These are phyloP conservation scores for Tadarida brasiliensis DNA, from an alignment of 2,797 vertebrate species.

Conservation along the genomic window DNA sequence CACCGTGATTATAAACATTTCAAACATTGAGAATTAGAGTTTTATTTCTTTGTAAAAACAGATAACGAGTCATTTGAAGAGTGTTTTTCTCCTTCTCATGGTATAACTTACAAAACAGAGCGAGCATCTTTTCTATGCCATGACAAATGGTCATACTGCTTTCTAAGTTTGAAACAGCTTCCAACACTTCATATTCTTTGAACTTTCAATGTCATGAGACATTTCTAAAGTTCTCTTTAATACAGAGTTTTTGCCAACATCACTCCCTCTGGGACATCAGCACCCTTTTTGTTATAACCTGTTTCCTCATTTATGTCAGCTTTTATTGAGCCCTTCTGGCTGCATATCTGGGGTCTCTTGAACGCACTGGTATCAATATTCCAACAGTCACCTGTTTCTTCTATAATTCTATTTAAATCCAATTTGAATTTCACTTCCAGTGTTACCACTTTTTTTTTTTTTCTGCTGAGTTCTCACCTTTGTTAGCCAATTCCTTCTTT, in stretches of 20 bases:
- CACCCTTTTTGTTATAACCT: background rate
- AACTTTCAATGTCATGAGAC: background rate
- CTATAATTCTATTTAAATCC: background rate
- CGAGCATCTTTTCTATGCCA: background rate
- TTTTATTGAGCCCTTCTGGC: background rate
- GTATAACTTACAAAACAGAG: background rate
- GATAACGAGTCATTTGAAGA: background rate
- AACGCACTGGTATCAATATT: background rate
- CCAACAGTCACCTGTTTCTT: background rate
- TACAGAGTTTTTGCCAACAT: background rate
- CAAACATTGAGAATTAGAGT: background rate
- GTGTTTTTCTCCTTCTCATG: background rate
- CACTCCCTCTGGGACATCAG: background rate
- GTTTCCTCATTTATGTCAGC: background rate
- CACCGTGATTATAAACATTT: background rate
- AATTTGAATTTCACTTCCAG: constrained; percentile 5
- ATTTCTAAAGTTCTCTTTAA: background rate
- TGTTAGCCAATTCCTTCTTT: background rate
- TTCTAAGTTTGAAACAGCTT: background rate
- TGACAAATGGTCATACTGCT: background rate
- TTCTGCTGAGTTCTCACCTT: background rate
- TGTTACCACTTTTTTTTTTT: background rate
- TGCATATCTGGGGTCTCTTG: background rate
- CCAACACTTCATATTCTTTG: background rate
- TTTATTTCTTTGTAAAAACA: background rate